A percentile compares a stretch with the other conserved stretches of the same genome.
phyloP scores from a whole-genome alignment of 2,888 invertebrate genomes.

The Eulithis testata region DNA sequence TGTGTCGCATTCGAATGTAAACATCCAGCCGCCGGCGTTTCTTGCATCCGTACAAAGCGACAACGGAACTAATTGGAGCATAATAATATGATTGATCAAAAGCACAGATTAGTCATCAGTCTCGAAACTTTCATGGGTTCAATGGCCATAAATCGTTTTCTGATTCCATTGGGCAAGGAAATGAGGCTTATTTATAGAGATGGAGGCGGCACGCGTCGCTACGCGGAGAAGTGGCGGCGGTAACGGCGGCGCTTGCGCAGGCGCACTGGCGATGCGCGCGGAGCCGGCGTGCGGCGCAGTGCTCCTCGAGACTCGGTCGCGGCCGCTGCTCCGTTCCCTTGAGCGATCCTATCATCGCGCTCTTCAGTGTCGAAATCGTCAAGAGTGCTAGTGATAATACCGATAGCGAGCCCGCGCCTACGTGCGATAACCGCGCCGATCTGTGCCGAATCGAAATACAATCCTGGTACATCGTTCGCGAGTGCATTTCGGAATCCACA shows the following conservation, averaged over 20 bases:
- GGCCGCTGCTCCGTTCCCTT: constrained; percentile 58
- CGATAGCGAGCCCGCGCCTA: constrained; percentile 63
- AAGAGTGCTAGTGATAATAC: constrained; percentile 74
- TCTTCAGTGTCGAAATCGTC: constrained; percentile 60
- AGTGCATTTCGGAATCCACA: constrained; percentile 67
- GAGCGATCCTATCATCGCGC: constrained; percentile 55
- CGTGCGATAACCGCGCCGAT: constrained; percentile 59
- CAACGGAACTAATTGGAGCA: constrained; percentile 41
- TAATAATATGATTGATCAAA: constrained; percentile 40
- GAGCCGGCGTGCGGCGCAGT: constrained; percentile 46
- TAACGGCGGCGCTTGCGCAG: constrained; percentile 30
- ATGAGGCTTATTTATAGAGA: constrained; percentile 78
- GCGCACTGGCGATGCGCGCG: constrained; percentile 36
- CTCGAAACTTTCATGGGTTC: constrained; percentile 74
- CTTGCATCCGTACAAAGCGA: constrained; percentile 1
- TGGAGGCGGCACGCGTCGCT: constrained; percentile 54
- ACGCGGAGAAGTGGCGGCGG: constrained; percentile 9
- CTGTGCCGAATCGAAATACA: constrained; percentile 66
- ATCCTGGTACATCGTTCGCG: constrained; percentile 58
- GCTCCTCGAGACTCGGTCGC: constrained; percentile 46
- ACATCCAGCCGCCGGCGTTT: constrained; percentile 29
- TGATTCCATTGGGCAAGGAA: constrained; percentile 75
- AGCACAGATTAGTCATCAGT: constrained; percentile 56
- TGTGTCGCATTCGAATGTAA: constrained; percentile 38
- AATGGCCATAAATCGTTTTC: constrained; percentile 79